Evolutionary conservation across 2,888 invertebrate species (phyloP).

Genomic region (Pseudolycoriella hygida): DNA sequence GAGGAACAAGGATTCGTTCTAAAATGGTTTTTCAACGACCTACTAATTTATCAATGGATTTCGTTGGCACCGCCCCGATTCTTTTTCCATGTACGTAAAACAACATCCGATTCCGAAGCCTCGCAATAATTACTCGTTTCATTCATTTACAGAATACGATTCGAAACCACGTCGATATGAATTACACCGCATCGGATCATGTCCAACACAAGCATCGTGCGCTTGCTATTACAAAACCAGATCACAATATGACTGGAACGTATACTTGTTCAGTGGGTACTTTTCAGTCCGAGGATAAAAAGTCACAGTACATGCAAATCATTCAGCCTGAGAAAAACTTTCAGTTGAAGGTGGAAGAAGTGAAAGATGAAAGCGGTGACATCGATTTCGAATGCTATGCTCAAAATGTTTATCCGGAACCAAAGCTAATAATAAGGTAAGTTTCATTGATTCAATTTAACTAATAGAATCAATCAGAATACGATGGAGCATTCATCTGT

Average conservation of each 20-base stretch:
- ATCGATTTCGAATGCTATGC: slow-evolving; percentile 27
- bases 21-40: slow-evolving; percentile 56
- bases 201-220: slow-evolving; percentile 52
- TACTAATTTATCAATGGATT: slow-evolving; percentile 68
- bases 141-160: slow-evolving; percentile 12
- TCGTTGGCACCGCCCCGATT: slow-evolving; percentile 37
- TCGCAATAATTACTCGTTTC: not conserved
- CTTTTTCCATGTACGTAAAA: slow-evolving; percentile 35
- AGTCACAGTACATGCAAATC: slow-evolving; percentile 18
- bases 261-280: slow-evolving; percentile 49
- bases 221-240: slow-evolving; percentile 46
- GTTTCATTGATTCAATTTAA: no score
- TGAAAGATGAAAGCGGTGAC: slow-evolving; percentile 8
- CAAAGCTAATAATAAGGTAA: slow-evolving; percentile 26
- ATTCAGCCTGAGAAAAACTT: slow-evolving; percentile 28
- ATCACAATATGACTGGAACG: slow-evolving; percentile 50
- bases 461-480: no score
- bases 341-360: slow-evolving; percentile 23
- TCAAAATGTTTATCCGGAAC: slow-evolving; percentile 27
- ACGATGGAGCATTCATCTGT: no score
- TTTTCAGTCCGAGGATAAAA: slow-evolving; percentile 28
- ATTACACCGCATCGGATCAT: slow-evolving; percentile 45
- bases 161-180: slow-evolving; percentile 40
- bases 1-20: slow-evolving; percentile 51
- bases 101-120: no score